These are phyloP conservation scores for Etheostoma nigrum DNA, from an alignment of 2,797 vertebrate species.

Conservation along the genomic window DNA sequence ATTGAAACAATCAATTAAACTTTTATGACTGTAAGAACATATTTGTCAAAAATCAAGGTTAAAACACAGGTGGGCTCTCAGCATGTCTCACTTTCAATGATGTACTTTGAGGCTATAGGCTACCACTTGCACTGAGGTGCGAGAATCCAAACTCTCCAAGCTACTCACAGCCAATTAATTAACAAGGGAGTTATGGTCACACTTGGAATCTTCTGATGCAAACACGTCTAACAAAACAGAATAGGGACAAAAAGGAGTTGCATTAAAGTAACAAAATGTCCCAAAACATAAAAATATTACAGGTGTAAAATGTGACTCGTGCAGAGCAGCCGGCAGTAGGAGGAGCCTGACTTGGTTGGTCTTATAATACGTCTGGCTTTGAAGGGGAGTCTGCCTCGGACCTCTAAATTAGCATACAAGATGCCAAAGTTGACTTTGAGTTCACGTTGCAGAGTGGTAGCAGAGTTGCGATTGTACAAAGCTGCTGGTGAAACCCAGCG, in stretches of 20 bases:
- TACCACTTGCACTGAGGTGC: not conserved
- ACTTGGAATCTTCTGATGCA: not conserved
- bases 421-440: too few species aligned
- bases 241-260: not conserved
- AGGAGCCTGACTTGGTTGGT: too few species aligned
- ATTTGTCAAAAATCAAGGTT: not conserved
- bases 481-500: too few species aligned
- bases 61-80: not conserved
- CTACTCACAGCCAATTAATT: not conserved
- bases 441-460: too few species aligned
- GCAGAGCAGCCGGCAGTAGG: too few species aligned
- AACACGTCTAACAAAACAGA: not conserved
- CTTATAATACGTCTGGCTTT: too few species aligned
- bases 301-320: too few species aligned
- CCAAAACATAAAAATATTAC: not conserved
- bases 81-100: not conserved
- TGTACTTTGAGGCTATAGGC: not conserved
- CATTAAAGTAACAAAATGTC: not conserved
- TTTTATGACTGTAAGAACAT: not conserved
- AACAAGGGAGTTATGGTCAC: not conserved
- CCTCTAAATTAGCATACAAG: too few species aligned
- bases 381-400: too few species aligned
- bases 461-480: too few species aligned
- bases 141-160: slow-evolving; percentile 3
- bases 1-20: not conserved